Conservation (phyloP, 2,888 invertebrate genomes). For the Odontothrips loti region DNA sequence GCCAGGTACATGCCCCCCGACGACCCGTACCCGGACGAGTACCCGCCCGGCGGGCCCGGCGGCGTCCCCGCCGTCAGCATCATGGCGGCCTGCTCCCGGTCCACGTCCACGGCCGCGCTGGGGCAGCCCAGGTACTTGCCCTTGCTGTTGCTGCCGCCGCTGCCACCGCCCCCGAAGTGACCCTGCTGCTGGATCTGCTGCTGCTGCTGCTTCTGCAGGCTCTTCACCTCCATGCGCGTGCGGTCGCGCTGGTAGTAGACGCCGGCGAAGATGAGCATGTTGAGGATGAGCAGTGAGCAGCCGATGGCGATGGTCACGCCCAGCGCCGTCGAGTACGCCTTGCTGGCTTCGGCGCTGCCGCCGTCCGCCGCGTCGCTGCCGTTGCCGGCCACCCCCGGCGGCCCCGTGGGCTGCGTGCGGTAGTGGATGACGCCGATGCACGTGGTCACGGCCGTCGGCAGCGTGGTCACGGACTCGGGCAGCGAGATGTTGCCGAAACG, state of each 20-base stretch:
- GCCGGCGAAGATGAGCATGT: slow-evolving; percentile 77
- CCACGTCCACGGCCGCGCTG: slow-evolving; percentile 78
- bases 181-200: slow-evolving; percentile 50
- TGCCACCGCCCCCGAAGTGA: slow-evolving; percentile 61
- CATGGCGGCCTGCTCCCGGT: slow-evolving; percentile 63
- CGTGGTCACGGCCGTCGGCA: slow-evolving; percentile 65
- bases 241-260: slow-evolving; percentile 79
- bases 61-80: slow-evolving; percentile 45
- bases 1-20: slow-evolving; percentile 29
- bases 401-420: slow-evolving; percentile 53
- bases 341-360: slow-evolving; percentile 70
- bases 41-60: slow-evolving; percentile 30
- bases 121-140: slow-evolving; percentile 76
- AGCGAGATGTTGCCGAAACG: slow-evolving; percentile 48
- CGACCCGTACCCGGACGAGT: neutral
- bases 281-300: slow-evolving; percentile 72
- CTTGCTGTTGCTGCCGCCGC: slow-evolving; percentile 58
- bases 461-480: slow-evolving; percentile 61
- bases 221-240: slow-evolving; percentile 72
- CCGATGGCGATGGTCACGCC: slow-evolving; percentile 78
- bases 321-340: slow-evolving; percentile 69
- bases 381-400: slow-evolving; percentile 54
- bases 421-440: slow-evolving; percentile 61
- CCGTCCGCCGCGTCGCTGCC: slow-evolving; percentile 71
- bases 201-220: slow-evolving; percentile 70